Percentiles rank a stretch among this genome's conserved stretches.
Conservation (phyloP, 2,113 vertebrate species). For the Marmota flaviventris region DNA sequence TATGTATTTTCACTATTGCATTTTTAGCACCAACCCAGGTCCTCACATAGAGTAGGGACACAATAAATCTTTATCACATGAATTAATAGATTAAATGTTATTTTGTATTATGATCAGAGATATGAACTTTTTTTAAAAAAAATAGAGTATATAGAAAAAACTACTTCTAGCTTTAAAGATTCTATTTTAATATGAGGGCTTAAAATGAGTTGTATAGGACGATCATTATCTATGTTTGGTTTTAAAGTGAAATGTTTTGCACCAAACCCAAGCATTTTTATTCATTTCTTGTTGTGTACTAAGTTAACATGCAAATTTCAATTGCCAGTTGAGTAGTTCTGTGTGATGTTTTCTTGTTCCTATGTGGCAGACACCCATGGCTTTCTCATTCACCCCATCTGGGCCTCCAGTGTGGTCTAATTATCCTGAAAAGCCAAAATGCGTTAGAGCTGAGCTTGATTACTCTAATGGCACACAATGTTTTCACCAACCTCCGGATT, state of each 20-base stretch:
- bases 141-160: background rate
- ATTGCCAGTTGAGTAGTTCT: constrained; percentile 70
- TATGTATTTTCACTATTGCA: background rate
- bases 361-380: constrained; percentile 78
- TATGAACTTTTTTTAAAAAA: background rate
- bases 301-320: constrained; percentile 76
- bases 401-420: constrained; percentile 80
- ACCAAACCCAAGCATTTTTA: constrained; percentile 57
- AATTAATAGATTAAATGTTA: background rate
- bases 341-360: constrained; percentile 66
- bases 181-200: constrained; percentile 17
- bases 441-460: constrained; percentile 77
- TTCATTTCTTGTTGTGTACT: constrained; percentile 69
- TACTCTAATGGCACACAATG: constrained; percentile 76
- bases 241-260: constrained; percentile 64
- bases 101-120: background rate
- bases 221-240: constrained; percentile 41
- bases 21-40: background rate
- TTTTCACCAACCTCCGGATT: constrained; percentile 71
- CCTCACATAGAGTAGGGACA: background rate
- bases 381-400: constrained; percentile 80
- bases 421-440: constrained; percentile 78
- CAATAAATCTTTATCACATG: background rate
- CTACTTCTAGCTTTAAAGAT: constrained; percentile 24
- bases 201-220: constrained; percentile 10